A percentile compares a stretch with the other conserved stretches of the same genome.
These are phyloP conservation scores for Anarrhichthys ocellatus DNA, from an alignment of 2,113 vertebrate species.

Conservation along the genomic window DNA sequence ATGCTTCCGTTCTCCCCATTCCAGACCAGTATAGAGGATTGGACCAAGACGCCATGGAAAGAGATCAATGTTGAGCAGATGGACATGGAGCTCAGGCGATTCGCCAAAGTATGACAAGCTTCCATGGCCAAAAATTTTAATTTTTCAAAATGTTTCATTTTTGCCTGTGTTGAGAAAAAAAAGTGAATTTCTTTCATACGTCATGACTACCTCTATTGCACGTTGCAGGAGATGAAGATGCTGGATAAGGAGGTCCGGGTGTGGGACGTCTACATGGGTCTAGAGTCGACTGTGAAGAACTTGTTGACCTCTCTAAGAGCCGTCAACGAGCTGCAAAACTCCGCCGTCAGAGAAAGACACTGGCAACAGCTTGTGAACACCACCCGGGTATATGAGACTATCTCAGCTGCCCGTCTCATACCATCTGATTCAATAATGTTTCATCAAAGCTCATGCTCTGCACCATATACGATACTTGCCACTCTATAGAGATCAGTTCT, in stretches of 20 bases:
- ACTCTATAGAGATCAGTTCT: not conserved
- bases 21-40: slow-evolving; percentile 89
- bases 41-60: slow-evolving; percentile 89
- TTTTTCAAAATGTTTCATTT: not conserved
- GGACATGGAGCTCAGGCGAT: slow-evolving; percentile 88
- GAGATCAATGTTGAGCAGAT: slow-evolving; percentile 90
- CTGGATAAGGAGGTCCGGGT: slow-evolving; percentile 84
- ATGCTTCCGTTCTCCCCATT: slow-evolving; percentile 5
- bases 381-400: slow-evolving; percentile 73
- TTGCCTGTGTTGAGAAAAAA: not conserved
- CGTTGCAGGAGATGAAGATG: slow-evolving; percentile 81
- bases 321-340: slow-evolving; percentile 84
- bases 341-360: slow-evolving; percentile 77
- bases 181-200: not conserved
- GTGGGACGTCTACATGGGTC: slow-evolving; percentile 78
- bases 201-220: not conserved
- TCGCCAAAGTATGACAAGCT: slow-evolving; percentile 82
- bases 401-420: slow-evolving; percentile 6
- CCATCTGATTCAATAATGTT: slow-evolving; percentile 14
- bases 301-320: slow-evolving; percentile 83
- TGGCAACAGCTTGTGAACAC: slow-evolving; percentile 85
- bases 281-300: slow-evolving; percentile 81
- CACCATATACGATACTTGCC: not conserved
- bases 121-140: not conserved
- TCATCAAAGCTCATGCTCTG: not conserved